Conservation (phyloP, 2,113 vertebrate species). For the Pholis gunnellus region DNA sequence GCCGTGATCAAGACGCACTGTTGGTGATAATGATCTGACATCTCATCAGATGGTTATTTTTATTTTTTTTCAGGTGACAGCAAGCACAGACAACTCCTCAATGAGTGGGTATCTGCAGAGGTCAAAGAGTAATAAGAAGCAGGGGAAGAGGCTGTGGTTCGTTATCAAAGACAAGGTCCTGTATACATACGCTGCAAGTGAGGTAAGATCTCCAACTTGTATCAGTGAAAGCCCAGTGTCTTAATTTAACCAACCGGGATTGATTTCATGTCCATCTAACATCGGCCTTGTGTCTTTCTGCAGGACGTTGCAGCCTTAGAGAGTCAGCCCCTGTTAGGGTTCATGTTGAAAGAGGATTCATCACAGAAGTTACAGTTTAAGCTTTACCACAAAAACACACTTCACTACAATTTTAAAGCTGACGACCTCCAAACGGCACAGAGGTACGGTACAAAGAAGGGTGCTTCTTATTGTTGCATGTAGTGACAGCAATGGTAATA, state of each 20-base stretch:
- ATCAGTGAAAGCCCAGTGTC: not conserved
- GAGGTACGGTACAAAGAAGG: conserved; percentile 81
- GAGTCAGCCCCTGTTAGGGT: conserved; percentile 95
- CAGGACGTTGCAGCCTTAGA: conserved; percentile 97
- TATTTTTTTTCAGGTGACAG: conserved; percentile 87
- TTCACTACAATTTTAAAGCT: conserved; percentile 94
- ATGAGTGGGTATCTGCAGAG: conserved; percentile 97
- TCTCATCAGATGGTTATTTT: conserved; percentile 23
- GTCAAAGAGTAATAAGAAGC: conserved; percentile 92
- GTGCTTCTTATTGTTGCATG: not conserved
- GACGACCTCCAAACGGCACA: conserved; percentile 91
- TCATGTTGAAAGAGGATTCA: conserved; percentile 88
- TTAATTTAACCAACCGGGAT: not conserved
- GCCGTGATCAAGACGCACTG: not conserved
- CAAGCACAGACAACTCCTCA: conserved; percentile 93
- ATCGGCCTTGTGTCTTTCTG: conserved; percentile 13
- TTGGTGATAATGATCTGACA: not conserved
- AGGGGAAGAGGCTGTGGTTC: conserved; percentile 96
- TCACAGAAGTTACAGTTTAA: conserved; percentile 88
- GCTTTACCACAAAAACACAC: conserved; percentile 94
- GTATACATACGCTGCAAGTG: conserved; percentile 97
- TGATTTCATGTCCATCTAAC: not conserved
- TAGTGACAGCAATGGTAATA: not conserved
- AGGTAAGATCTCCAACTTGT: conserved; percentile 85
- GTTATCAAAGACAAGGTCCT: conserved; percentile 98